phyloP scores from a whole-genome alignment of 2,113 vertebrate genomes.

The Thalassoma bifasciatum region DNA sequence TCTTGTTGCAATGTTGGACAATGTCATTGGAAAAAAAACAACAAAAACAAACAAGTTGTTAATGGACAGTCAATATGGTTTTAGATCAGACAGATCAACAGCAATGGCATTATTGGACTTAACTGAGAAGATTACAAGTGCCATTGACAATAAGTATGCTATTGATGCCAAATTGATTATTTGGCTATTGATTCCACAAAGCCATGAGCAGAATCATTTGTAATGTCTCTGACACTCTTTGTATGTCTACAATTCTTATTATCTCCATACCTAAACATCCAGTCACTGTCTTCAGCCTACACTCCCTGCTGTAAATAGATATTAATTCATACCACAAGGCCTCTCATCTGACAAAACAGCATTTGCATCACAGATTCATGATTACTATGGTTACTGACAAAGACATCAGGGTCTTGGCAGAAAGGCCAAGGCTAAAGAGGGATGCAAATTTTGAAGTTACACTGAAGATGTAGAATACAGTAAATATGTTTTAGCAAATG shows the following conservation, averaged over 20 bases:
- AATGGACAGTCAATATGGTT: too few species aligned
- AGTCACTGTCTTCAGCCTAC: conserved; percentile 8
- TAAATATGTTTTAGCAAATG: background rate
- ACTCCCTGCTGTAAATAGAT: conserved; percentile 62
- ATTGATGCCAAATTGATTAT: too few species aligned
- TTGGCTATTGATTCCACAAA: too few species aligned
- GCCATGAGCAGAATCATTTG: background rate
- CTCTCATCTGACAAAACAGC: conserved; percentile 41
- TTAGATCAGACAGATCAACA: too few species aligned
- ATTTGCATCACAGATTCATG: conserved; percentile 54
- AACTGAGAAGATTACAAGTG: too few species aligned
- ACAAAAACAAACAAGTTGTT: too few species aligned
- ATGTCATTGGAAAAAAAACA: too few species aligned
- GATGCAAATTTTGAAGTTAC: conserved; percentile 7
- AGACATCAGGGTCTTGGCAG: conserved; percentile 37
- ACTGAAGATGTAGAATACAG: background rate
- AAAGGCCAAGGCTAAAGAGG: background rate
- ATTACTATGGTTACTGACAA: conserved; percentile 68
- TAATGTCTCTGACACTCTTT: background rate
- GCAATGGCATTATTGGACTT: too few species aligned
- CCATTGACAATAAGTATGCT: too few species aligned
- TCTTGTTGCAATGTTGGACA: too few species aligned
- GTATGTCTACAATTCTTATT: background rate
- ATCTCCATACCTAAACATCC: background rate
- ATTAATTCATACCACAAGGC: conserved; percentile 53